Base-by-base conservation (phyloP, 2,888 invertebrate genomes). In the Napeogenes inachia region DNA sequence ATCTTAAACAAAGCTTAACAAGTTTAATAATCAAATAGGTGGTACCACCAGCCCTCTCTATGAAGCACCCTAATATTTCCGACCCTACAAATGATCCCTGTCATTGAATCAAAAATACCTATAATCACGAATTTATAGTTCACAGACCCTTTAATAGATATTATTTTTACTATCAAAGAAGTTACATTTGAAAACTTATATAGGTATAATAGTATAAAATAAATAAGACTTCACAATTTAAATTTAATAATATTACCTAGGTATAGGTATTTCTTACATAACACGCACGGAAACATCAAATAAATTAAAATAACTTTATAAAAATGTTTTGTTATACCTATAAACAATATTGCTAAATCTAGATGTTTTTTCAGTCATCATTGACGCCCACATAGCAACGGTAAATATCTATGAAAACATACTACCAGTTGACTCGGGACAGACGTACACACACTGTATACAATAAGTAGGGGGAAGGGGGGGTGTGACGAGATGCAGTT, bases 401-500 rank as follows among this genome's bases (percentile, higher is more conserved):
- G 21, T 21, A 21, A 21, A 21, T 21, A 21, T 21, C 21, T 83
- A 81, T 81, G 84, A 84, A 84, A 85, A 83, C 83, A 78, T 79
- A 13, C 85, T 83, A 84, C 84, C 85, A 85, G 87, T 86, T 85
- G 85, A 86, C 83, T 85, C 80, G 76, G 78, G 82, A 76, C 83
- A 81, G 79, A 81, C 82, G 78, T 78, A 82, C 83, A 78, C 80
- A 79, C 75, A 79, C 67, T 59, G 63, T 66, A 62, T 60, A 66
- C 69, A 65, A 63, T 62, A 63, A 68, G 75, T 74, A 72, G 75
- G 74, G 74, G 76, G 76, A 77, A 74, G 75, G 73, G 73, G 65
- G 73, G 75, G 78, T 83, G 87, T 89, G 87, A 89, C 87, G 86
- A 85, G 87, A 88, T 89, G 89, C 89, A 89, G 88, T 87, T 88